Percentiles rank a stretch among this genome's conserved stretches.
Conservation (phyloP, 1,140 invertebrate genomes). For the Camponotus vicinus region DNA sequence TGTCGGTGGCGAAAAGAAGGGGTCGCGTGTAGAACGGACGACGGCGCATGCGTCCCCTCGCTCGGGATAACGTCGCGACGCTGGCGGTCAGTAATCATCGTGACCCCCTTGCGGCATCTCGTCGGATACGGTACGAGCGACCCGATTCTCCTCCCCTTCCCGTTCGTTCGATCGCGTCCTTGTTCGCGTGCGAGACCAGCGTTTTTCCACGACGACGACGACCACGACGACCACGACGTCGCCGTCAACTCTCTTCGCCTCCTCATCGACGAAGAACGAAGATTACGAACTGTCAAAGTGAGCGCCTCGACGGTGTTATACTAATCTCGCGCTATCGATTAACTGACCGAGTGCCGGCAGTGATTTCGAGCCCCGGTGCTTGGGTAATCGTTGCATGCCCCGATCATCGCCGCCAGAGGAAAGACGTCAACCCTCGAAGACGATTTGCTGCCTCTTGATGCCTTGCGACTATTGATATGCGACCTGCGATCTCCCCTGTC, state of each 20-base stretch:
- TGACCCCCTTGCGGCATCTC: slow-evolving; percentile 72
- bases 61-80: slow-evolving; percentile 74
- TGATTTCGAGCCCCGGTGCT: slow-evolving; percentile 60
- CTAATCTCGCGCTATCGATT: slow-evolving; percentile 82
- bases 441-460: not conserved
- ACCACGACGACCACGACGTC: not conserved
- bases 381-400: not conserved
- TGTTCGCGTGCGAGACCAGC: slow-evolving; percentile 31
- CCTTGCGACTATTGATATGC: not conserved
- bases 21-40: slow-evolving; percentile 51
- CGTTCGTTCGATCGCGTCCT: slow-evolving; percentile 50
- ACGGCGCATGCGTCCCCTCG: slow-evolving; percentile 75
- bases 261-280: not conserved
- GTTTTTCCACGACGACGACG: not conserved
- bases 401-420: too few relatives aligned
- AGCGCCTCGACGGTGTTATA: slow-evolving; percentile 70
- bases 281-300: slow-evolving; percentile 37
- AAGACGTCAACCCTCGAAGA: not conserved
- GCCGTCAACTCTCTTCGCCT: not conserved
- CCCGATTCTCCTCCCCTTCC: slow-evolving; percentile 57
- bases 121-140: slow-evolving; percentile 51
- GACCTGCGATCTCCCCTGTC: slow-evolving; percentile 6
- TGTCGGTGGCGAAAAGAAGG: slow-evolving; percentile 73
- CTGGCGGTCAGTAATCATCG: slow-evolving; percentile 76
- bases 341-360: slow-evolving; percentile 77